Evolutionary conservation across 2,797 vertebrate genomes (phyloP).

Genomic region (Poecilia wingei): DNA sequence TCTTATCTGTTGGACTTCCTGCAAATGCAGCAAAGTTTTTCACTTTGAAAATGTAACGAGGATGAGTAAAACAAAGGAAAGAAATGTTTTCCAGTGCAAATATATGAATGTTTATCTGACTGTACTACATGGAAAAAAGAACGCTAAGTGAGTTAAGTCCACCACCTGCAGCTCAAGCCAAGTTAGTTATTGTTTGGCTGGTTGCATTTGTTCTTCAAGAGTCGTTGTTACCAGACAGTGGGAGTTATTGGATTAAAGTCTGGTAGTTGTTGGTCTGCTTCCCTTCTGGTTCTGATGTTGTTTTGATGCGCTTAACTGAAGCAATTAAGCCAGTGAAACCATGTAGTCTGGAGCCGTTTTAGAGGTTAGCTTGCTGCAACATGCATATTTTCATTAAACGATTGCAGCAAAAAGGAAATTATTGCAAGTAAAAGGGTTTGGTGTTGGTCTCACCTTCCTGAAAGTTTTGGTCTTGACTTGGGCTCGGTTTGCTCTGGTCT

Average conservation of each 20-base stretch:
- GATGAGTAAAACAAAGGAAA: not conserved
- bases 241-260: not conserved
- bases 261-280: not conserved
- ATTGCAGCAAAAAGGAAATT: not conserved
- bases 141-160: not conserved
- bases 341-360: not conserved
- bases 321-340: not conserved
- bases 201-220: not conserved
- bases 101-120: not conserved
- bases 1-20: not conserved
- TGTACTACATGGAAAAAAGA: not conserved
- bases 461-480: not conserved
- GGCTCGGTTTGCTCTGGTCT: not conserved
- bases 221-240: not conserved
- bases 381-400: not conserved
- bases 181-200: not conserved
- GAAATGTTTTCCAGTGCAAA: not conserved
- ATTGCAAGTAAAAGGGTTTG: not conserved
- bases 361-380: not conserved
- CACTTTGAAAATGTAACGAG: not conserved
- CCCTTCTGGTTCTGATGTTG: not conserved
- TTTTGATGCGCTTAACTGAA: not conserved
- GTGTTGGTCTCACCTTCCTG: not conserved
- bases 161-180: not conserved
- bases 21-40: not conserved